Evolutionary conservation across 1,140 invertebrate genomes (phyloP).

Genomic region (Drosophila santomea): DNA sequence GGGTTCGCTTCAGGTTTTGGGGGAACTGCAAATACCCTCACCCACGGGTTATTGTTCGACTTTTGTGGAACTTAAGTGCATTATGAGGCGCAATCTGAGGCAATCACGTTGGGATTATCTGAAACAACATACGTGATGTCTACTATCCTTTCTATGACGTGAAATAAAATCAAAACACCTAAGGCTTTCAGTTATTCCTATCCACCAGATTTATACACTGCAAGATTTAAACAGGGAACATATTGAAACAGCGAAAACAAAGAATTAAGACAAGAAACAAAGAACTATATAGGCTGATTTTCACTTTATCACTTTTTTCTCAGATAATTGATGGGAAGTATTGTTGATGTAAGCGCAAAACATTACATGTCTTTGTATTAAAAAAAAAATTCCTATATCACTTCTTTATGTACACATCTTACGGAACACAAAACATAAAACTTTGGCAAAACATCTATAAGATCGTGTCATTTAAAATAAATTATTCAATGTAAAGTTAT

Average conservation of each 20-base stretch:
- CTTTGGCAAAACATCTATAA: no score
- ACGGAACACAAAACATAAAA: no score
- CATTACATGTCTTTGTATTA: background rate
- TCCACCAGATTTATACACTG: no score
- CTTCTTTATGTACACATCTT: no score
- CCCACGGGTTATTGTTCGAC: background rate
- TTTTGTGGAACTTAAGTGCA: background rate
- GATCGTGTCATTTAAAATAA: background rate
- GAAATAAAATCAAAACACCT: background rate
- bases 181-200: no score
- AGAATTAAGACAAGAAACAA: background rate
- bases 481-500: background rate
- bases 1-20: conserved; percentile 3
- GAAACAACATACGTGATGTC: background rate
- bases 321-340: background rate
- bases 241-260: background rate
- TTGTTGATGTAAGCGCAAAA: background rate
- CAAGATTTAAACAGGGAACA: background rate
- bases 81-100: no score
- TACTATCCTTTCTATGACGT: background rate
- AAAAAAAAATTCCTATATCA: background rate
- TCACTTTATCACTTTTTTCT: background rate
- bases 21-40: conserved; percentile 6
- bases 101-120: background rate
- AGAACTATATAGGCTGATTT: background rate